Evolutionary conservation across 2,797 vertebrate genomes (phyloP).

Genomic region (Spinibarbus caldwelli): DNA sequence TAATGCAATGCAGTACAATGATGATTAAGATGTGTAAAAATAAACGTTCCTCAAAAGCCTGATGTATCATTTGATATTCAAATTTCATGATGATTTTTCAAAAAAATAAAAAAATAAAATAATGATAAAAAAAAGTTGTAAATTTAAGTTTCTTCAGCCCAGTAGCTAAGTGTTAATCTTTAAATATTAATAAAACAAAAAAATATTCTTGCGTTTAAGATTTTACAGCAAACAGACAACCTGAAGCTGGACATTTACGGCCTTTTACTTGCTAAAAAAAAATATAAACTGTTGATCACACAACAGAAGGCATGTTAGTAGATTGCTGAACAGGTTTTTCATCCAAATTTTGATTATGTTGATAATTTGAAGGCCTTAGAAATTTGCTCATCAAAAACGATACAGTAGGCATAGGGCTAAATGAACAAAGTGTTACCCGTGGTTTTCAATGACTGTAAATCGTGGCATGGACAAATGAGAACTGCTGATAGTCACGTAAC

Average conservation of each 20-base stretch:
- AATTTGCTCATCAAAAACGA: not conserved
- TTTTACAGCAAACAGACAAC: too few species aligned
- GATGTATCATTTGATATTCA: not conserved
- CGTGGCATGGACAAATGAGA: slow-evolving; percentile 64
- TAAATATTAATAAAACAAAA: too few species aligned
- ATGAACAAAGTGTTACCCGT: slow-evolving; percentile 68
- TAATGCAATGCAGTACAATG: not conserved
- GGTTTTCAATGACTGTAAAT: slow-evolving; percentile 71
- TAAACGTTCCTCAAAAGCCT: not conserved
- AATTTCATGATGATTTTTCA: not conserved
- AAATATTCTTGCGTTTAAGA: too few species aligned
- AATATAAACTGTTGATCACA: not conserved
- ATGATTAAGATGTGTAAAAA: not conserved
- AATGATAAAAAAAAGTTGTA: too few species aligned
- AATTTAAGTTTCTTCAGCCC: too few species aligned
- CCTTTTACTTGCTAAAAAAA: not conserved
- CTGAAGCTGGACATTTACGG: not conserved
- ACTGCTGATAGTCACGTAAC: slow-evolving; percentile 66
- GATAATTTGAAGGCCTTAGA: not conserved
- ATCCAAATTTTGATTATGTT: not conserved
- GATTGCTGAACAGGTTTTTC: not conserved
- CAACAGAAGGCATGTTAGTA: not conserved
- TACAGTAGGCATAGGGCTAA: not conserved
- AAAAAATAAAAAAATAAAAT: too few species aligned
- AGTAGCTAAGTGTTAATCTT: too few species aligned